Evolutionary conservation across 1,140 invertebrate genomes (phyloP).

Genomic region (Drosophila lacteicornis): DNA sequence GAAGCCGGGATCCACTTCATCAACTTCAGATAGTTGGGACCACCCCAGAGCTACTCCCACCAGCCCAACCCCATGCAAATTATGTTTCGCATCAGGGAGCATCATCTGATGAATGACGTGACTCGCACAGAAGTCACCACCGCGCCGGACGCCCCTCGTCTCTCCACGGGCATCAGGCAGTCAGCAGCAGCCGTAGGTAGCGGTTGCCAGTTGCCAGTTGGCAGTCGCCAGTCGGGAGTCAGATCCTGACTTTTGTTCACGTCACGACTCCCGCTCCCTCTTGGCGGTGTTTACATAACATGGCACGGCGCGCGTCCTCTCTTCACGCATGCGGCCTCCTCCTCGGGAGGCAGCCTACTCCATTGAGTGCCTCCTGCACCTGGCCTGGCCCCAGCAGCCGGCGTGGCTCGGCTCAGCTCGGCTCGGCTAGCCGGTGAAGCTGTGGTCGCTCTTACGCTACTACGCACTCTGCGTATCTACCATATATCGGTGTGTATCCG

Average conservation of each 20-base stretch:
- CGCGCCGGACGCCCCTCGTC: slow-evolving; percentile 44
- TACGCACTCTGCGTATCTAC: slow-evolving; percentile 62
- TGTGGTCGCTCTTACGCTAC: slow-evolving; percentile 58
- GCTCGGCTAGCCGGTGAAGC: slow-evolving; percentile 52
- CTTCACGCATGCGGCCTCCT: slow-evolving; percentile 47
- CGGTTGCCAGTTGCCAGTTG: slow-evolving; percentile 29
- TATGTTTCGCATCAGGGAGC: slow-evolving; percentile 74
- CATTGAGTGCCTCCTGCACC: slow-evolving; percentile 12
- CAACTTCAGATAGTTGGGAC: slow-evolving; percentile 52
- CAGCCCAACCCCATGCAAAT: slow-evolving; percentile 53
- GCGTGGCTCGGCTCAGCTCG: slow-evolving; percentile 24
- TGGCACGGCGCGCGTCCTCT: slow-evolving; percentile 27
- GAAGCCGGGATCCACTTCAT: slow-evolving; percentile 15
- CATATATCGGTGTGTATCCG: slow-evolving; percentile 40
- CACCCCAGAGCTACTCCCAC: slow-evolving; percentile 26
- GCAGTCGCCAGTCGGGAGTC: slow-evolving; percentile 46
- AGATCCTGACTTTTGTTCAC: slow-evolving; percentile 41
- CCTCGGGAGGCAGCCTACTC: slow-evolving; percentile 12
- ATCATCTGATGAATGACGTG: slow-evolving; percentile 81
- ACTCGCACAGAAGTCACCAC: slow-evolving; percentile 54
- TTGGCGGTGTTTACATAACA: slow-evolving; percentile 48
- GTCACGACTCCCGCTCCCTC: slow-evolving; percentile 37
- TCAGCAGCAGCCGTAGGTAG: slow-evolving; percentile 56
- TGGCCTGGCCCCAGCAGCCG: slow-evolving; percentile 21
- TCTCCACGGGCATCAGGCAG: slow-evolving; percentile 61